phyloP scores from a whole-genome alignment of 2,888 invertebrate species.

The Acanthosepion lycidas region DNA sequence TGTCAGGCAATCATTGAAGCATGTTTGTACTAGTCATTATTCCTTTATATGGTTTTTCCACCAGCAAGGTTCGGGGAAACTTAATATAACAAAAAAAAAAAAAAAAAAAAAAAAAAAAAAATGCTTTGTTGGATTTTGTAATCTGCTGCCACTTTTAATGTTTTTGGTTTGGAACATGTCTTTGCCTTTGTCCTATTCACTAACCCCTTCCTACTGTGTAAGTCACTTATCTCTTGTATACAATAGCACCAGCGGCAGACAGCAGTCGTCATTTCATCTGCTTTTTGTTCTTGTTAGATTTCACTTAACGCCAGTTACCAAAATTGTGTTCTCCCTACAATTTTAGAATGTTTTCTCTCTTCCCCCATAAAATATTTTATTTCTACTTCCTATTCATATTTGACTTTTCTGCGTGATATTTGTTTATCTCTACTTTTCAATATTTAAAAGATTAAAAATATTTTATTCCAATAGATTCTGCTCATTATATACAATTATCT shows the following conservation, averaged over 20 bases:
- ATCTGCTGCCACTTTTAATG: not conserved
- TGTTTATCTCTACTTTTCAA: too few relatives aligned
- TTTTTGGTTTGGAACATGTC: not conserved
- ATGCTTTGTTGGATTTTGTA: not conserved
- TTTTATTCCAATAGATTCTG: too few relatives aligned
- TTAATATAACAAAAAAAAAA: not conserved
- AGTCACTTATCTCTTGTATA: not conserved
- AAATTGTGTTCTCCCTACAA: too few relatives aligned
- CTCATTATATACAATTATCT: too few relatives aligned
- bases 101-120: not conserved
- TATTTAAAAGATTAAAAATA: too few relatives aligned
- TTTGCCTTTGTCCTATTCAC: not conserved
- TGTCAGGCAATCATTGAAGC: constrained; percentile 1
- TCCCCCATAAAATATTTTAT: too few relatives aligned
- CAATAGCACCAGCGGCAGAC: not conserved
- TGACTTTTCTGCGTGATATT: too few relatives aligned
- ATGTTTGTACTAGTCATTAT: not conserved
- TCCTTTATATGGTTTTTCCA: not conserved
- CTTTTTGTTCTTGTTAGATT: not conserved
- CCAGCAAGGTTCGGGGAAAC: too few relatives aligned
- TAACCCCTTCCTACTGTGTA: constrained; percentile 20
- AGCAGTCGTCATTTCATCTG: not conserved
- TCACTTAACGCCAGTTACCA: not conserved
- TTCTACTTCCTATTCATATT: too few relatives aligned
- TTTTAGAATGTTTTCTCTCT: too few relatives aligned